Evolutionary conservation across 2,797 vertebrate species (phyloP), one percentile per base, ranked within the genome.

Genomic region (Sebastes cheni): DNA sequence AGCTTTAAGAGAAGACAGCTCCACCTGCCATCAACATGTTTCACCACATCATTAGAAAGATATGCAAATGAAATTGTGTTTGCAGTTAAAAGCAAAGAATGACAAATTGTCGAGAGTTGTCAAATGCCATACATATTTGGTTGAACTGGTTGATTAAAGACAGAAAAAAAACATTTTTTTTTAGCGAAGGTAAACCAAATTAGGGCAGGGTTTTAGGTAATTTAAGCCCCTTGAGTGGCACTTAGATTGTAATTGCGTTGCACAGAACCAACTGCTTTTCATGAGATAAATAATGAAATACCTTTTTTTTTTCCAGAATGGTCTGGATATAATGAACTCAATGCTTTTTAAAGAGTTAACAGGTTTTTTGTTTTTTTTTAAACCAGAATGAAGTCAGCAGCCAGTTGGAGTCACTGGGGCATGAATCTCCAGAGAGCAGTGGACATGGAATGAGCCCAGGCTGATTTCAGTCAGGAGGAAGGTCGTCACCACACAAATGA

Each of bases 401-500:
- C 89, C 89, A 86, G 87, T 89, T 56, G 82, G 85, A 93, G 87
- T 89, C 89, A 77, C 87, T 91, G 91, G 91, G 86, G 93, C 90
- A 83, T 89, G 91, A 92, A 86, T 95, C 95, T 93, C 95, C 83
- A 87, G 90, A 92, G 95, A 94, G 85, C 76, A 11, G 82, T 87
- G 90, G 91, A 93, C 93, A 88, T 87, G 90, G 80, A 95, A 92
- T 84, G 93, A 93, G 88, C 92, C 86, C 83, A 50, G 89, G 86
- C 88, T 92, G 93, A 93, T 95, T 95, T 94, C 90, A 92, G 92
- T 90, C 90, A 86, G 83, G 87, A 93, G 88, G 94, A 95, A 95
- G 95, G 94, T 95, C 94, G 91, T 95, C 89, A 92, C 93, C 95
- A 92, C 93, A 95, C 94, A 95, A 95, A 95, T 95, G 94, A 95